Percentiles rank a stretch among this genome's conserved stretches.
These are phyloP conservation scores for Torymus aiolomorphi DNA, from an alignment of 2,888 invertebrate genomes.

Conservation along the genomic window DNA sequence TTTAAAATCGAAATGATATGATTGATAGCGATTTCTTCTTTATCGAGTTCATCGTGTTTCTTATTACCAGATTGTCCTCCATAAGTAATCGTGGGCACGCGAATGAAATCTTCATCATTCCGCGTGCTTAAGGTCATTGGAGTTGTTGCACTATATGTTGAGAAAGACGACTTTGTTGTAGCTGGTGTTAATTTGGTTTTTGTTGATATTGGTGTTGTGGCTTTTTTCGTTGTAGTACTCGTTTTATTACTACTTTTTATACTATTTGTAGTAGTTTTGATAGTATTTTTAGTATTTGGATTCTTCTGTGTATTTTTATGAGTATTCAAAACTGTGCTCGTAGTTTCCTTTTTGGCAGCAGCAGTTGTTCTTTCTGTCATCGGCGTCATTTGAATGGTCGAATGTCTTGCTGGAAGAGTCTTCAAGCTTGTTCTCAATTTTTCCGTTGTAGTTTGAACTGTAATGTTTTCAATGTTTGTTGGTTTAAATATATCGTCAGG, in stretches of 20 bases:
- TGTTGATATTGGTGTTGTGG: conserved; percentile 55
- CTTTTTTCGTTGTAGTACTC: conserved; percentile 47
- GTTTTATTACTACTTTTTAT: not conserved
- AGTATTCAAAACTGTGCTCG: not conserved
- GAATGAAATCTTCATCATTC: conserved; percentile 70
- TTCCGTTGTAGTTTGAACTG: not conserved
- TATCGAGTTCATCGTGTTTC: conserved; percentile 69
- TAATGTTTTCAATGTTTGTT: not conserved
- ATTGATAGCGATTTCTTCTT: conserved; percentile 75
- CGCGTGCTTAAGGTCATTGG: conserved; percentile 65
- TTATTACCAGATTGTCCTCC: conserved; percentile 69
- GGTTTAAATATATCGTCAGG: conserved; percentile 74
- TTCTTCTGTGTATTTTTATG: not conserved
- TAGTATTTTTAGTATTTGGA: not conserved
- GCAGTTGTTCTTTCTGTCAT: conserved; percentile 52
- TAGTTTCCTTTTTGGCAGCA: conserved; percentile 33
- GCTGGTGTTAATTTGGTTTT: conserved; percentile 22
- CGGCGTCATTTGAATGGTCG: conserved; percentile 8
- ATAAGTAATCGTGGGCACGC: conserved; percentile 74
- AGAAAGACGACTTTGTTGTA: conserved; percentile 58
- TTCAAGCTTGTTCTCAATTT: not conserved
- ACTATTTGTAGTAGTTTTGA: not conserved
- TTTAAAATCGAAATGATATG: conserved; percentile 76
- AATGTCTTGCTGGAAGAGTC: not conserved
- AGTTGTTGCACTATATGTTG: conserved; percentile 72